Base-by-base conservation (phyloP, 2,888 invertebrate species). In the Rapana venosa region DNA sequence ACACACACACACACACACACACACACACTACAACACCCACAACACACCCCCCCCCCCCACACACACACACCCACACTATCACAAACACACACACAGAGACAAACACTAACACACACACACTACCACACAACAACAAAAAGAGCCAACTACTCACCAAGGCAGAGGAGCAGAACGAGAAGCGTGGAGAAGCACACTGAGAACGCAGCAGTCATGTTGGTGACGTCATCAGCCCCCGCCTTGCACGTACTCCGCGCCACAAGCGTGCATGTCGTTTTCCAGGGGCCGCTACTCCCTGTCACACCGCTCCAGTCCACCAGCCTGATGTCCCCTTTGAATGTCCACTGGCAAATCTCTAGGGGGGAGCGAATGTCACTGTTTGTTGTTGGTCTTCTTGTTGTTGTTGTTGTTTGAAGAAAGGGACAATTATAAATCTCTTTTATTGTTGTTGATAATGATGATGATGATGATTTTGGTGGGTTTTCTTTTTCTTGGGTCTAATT, bases 131-230 rank as follows among this genome's bases (percentile, higher is more conserved):
- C 17, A 15, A 26, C 8, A 74, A 6, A 26, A n/a, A n/a, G n/a
- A n/a, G n/a, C n/a, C n/a, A n/a, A n/a, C n/a, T 36, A 81, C 83
- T 47, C 36, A 83, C 83, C 83, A 83, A 83, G 26, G 26, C 47
- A 47, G 26, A 83, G n/a, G 84, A 58, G 58, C 84, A 84, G 84
- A 58, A 32, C 58, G 17, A 84, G 84, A 58, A 84, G 84, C 30
- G 84, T 84, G 58, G 58, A 26, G 84, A 84, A 58, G 84, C 84
- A 84, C 58, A 84, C 13, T 13, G 84, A 84, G 58, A 84, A 58
- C n/a, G 58, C 84, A 22, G 84, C 84, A 84, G 84, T 84, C 84
- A 84, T 84, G 84, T 84, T 84, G 84, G 58, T 84, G 84, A 84
- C 84, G 84, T 84, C 84, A 84, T 84, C 84, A 84, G 84, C 84